These are phyloP conservation scores for Gastrophysa polygoni DNA, from an alignment of 2,888 invertebrate genomes.

Conservation along the genomic window DNA sequence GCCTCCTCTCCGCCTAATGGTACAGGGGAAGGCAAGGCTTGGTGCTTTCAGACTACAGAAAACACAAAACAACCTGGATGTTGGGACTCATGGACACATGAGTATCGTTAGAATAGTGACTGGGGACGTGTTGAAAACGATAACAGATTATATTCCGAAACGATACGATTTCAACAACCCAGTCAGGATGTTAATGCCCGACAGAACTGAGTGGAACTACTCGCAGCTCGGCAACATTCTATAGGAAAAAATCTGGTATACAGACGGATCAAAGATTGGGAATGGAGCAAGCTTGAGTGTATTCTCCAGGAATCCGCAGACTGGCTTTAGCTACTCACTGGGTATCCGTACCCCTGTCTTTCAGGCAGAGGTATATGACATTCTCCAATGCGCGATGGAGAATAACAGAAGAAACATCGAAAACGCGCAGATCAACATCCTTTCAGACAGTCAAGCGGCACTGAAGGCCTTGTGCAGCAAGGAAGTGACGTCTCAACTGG, in stretches of 20 bases:
- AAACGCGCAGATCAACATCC: no score
- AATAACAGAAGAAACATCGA: no score
- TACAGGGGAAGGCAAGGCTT: background rate
- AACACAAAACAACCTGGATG: no score
- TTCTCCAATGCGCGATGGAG: no score
- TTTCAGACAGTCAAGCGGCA: no score
- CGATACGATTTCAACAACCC: background rate
- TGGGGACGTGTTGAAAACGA: no score
- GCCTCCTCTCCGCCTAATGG: conserved; percentile 4
- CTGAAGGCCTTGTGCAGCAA: no score
- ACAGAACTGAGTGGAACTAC: background rate
- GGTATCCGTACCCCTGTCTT: no score
- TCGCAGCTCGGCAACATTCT: no score
- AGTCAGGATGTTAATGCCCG: background rate
- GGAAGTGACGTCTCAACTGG: no score
- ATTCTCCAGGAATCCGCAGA: background rate
- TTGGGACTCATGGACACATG: background rate
- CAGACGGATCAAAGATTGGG: background rate
- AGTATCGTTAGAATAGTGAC: background rate
- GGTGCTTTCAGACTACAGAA: background rate
- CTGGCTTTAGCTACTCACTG: background rate
- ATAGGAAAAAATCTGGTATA: background rate
- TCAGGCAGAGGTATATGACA: no score
- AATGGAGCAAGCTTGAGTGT: background rate
- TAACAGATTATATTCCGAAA: no score